These are phyloP conservation scores for Protodeltote pygarga DNA, from an alignment of 2,888 invertebrate species.

Conservation along the genomic window DNA sequence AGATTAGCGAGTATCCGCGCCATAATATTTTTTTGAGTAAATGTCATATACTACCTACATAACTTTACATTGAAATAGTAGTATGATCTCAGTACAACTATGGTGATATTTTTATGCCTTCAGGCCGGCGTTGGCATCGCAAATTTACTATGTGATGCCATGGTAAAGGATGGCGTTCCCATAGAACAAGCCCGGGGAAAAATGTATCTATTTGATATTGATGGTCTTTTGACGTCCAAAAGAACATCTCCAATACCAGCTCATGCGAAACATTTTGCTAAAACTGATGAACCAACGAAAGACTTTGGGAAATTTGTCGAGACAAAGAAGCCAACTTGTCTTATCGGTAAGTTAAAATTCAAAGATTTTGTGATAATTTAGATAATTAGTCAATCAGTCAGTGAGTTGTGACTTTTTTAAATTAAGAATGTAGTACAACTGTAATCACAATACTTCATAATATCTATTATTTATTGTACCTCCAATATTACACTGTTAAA, in stretches of 20 bases:
- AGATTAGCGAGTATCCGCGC: too few relatives aligned
- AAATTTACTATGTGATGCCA: constrained; percentile 93
- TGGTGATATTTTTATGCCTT: constrained; percentile 5
- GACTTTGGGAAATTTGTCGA: constrained; percentile 91
- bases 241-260: constrained; percentile 87
- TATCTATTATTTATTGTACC: too few relatives aligned
- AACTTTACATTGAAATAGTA: too few relatives aligned
- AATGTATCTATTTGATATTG: constrained; percentile 97
- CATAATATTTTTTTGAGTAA: too few relatives aligned
- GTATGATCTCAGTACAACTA: too few relatives aligned
- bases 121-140: constrained; percentile 96
- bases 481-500: too few relatives aligned
- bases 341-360: constrained; percentile 89
- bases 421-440: too few relatives aligned
- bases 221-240: constrained; percentile 92
- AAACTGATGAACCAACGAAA: constrained; percentile 91
- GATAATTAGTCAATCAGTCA: too few relatives aligned
- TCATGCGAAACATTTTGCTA: constrained; percentile 89
- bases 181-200: constrained; percentile 90
- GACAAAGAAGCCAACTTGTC: constrained; percentile 91
- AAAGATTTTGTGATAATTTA: not conserved
- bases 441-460: too few relatives aligned
- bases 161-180: constrained; percentile 88
- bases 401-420: too few relatives aligned
- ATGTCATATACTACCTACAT: too few relatives aligned